phyloP scores from a whole-genome alignment of 1,140 invertebrate genomes.

The Conopomorpha cramerella region DNA sequence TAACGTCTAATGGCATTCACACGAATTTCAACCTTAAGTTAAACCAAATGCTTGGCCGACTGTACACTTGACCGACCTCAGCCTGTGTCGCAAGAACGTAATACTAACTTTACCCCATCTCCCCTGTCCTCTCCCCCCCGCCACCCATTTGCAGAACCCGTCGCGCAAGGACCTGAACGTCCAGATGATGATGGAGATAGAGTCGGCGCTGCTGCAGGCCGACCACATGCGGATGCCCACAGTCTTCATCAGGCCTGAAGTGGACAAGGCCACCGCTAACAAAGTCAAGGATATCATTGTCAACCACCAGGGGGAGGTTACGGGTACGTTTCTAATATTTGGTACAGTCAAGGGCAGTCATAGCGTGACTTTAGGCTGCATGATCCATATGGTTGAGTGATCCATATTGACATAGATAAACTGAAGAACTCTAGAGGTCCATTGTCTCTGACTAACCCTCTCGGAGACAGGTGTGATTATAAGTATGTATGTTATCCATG shows the following conservation, averaged over 20 bases:
- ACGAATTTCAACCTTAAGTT: no score
- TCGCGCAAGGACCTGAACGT: constrained; percentile 90
- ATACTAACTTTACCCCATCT: constrained; percentile 13
- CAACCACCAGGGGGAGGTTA: constrained; percentile 78
- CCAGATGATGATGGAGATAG: constrained; percentile 92
- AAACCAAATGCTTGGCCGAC: no score
- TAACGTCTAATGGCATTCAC: no score
- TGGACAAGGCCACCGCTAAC: constrained; percentile 79
- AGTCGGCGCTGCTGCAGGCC: constrained; percentile 81
- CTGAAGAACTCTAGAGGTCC: no score
- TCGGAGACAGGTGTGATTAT: no score
- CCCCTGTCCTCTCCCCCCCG: constrained; percentile 18
- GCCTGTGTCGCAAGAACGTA: not conserved
- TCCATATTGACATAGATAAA: no score
- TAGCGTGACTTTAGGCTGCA: no score
- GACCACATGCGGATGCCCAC: constrained; percentile 79
- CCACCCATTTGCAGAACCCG: constrained; percentile 67
- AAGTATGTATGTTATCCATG: no score
- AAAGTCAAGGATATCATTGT: constrained; percentile 90
- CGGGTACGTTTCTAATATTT: constrained; percentile 24
- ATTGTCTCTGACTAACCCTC: no score
- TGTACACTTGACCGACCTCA: no score
- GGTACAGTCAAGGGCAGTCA: no score
- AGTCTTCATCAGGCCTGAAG: constrained; percentile 82
- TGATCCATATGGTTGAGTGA: no score